A percentile compares a stretch with the other conserved stretches of the same genome.
Conservation (phyloP, 2,888 invertebrate genomes). For the Therioaphis trifolii region DNA sequence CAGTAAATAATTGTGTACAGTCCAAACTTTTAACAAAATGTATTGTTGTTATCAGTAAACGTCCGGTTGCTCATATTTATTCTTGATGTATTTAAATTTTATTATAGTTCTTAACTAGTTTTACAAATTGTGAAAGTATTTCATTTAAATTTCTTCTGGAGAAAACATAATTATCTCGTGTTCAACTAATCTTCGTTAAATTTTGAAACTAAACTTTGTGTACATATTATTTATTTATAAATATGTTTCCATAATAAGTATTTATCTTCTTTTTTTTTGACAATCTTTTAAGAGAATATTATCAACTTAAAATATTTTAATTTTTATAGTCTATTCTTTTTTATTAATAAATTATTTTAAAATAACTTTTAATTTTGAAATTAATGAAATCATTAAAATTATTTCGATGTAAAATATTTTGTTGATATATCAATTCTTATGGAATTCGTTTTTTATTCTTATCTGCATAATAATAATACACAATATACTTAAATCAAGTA, state of each 20-base stretch:
- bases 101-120: conserved; percentile 53
- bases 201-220: conserved; percentile 37
- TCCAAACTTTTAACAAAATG: conserved; percentile 35
- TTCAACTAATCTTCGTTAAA: neutral
- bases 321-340: neutral
- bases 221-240: neutral
- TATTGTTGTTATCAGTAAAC: conserved; percentile 39
- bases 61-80: conserved; percentile 45
- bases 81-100: conserved; percentile 45
- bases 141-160: conserved; percentile 18
- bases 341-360: too few species aligned
- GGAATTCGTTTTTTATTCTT: too few species aligned
- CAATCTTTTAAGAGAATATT: neutral
- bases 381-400: too few species aligned
- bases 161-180: conserved; percentile 25
- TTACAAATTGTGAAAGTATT: conserved; percentile 17
- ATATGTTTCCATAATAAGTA: neutral
- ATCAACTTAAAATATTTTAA: neutral
- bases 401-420: too few species aligned
- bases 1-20: conserved; percentile 27
- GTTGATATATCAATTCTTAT: too few species aligned
- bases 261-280: neutral
- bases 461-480: too few species aligned
- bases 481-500: too few species aligned
- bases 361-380: too few species aligned